Base-by-base conservation (phyloP, 2,113 vertebrate genomes). In the Corythornis cristatus region DNA sequence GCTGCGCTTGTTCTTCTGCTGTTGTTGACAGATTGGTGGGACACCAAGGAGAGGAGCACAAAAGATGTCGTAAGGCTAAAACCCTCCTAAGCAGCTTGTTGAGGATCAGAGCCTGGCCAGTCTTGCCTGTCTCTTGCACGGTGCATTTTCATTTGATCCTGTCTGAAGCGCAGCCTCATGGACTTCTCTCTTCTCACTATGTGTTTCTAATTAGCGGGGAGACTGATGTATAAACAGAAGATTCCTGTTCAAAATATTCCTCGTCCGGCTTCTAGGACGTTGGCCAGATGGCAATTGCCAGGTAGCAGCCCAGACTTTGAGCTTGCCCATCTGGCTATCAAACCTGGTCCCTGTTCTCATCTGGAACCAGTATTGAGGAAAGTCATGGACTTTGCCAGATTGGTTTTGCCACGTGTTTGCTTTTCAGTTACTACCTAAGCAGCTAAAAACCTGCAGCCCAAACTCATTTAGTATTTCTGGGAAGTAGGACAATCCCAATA, bases 181-280 rank as follows among this genome's bases (percentile, higher is more conserved):
- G 87, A 75, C 66, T 91, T 85, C 71, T 82, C 61, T 78, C 75
- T 85, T 87, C 91, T 94, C 53, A 68, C 87, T 91, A 45, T 95
- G 85, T 95, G 96, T 96, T 96, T 96, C 91, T 95, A 93, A 96
- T 96, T 96, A 95, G 83, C 7, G 0, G 25, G 76, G 89, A 96
- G 91, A 95, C 94, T 93, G 91, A 70, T 22, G 11, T 89, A 92
- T 93, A 96, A 96, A 95, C 82, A 95, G 89, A 90, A 87, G 87
- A 77, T 91, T 95, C 72, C 89, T 95, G 94, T 89, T 85, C 60
- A 89, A 91, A 96, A 87, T 89, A 78, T 29, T 95, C 85, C 78
- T 93, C 95, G 85, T 85, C 87, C 45, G 11, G 57, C 82, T 96
- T 31, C 79, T 93, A 91, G 87, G 93, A 80, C 86, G 75, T 83